A percentile compares a stretch with the other conserved stretches of the same genome.
These are phyloP conservation scores for Tachyglossus aculeatus DNA, from an alignment of 2,797 vertebrate genomes.

Conservation along the genomic window DNA sequence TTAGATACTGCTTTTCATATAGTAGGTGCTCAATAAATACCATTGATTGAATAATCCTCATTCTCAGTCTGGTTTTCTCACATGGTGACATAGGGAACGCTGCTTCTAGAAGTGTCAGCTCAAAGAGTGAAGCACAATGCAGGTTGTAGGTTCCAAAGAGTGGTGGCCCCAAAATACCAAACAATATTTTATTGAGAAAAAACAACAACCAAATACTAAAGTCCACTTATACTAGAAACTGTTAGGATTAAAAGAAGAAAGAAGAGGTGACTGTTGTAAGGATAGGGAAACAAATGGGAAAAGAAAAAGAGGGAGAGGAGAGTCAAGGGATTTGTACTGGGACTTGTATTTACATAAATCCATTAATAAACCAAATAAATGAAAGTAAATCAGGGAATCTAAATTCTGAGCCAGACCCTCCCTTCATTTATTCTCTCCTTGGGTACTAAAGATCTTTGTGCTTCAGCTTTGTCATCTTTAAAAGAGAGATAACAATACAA, in stretches of 20 bases:
- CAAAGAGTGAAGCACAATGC: conserved; percentile 33
- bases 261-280: not conserved
- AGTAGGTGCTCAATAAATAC: too few relatives aligned
- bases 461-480: not conserved
- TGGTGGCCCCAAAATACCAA: not conserved
- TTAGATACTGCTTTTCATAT: too few relatives aligned
- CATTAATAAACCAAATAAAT: not conserved
- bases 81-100: conserved; percentile 32
- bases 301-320: not conserved
- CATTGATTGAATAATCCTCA: too few relatives aligned
- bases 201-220: too few relatives aligned
- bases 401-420: too few relatives aligned
- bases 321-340: not conserved
- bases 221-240: too few relatives aligned
- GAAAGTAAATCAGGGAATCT: not conserved
- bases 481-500: not conserved
- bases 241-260: not conserved
- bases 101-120: conserved; percentile 43
- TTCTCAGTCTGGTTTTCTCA: conserved; percentile 18
- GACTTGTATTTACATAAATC: not conserved
- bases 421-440: not conserved
- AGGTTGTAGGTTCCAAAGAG: not conserved
- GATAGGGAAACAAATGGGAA: not conserved
- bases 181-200: too few relatives aligned
- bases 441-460: not conserved